These are phyloP conservation scores for Cromileptes altivelis DNA, from an alignment of 2,113 vertebrate species.

Conservation along the genomic window DNA sequence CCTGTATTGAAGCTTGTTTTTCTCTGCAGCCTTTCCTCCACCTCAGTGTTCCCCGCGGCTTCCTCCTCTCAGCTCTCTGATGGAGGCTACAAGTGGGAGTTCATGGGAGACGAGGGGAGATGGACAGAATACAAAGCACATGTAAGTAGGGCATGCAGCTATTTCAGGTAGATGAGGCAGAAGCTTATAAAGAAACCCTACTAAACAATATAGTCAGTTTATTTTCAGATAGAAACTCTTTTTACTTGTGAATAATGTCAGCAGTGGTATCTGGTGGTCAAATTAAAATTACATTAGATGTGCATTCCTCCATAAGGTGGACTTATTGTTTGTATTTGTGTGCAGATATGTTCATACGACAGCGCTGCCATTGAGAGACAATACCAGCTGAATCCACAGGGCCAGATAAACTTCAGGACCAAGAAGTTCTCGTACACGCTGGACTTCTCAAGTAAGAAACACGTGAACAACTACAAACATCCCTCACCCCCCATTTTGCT, in stretches of 20 bases:
- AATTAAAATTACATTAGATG: not conserved
- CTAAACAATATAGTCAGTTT: not conserved
- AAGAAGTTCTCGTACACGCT: constrained; percentile 52
- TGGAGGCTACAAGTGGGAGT: constrained; percentile 72
- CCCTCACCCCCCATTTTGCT: not conserved
- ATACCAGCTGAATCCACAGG: constrained; percentile 69
- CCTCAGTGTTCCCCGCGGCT: not conserved
- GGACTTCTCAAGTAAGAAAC: constrained; percentile 68
- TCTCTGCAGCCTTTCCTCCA: constrained; percentile 15
- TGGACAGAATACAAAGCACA: constrained; percentile 78
- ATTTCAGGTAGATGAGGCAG: not conserved
- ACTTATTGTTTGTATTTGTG: not conserved
- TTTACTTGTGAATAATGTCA: not conserved
- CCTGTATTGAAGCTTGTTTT: not conserved
- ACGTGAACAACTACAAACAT: not conserved
- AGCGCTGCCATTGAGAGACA: constrained; percentile 70
- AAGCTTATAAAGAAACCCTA: not conserved
- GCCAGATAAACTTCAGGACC: constrained; percentile 55
- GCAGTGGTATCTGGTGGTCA: constrained; percentile 1
- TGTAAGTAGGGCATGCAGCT: constrained; percentile 56
- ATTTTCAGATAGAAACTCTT: not conserved
- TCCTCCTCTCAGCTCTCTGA: constrained; percentile 10
- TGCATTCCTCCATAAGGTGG: not conserved
- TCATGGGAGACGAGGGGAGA: constrained; percentile 68
- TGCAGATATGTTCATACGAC: constrained; percentile 68